These are phyloP conservation scores for Halcyon chelicuti DNA, from an alignment of 2,797 vertebrate genomes.

Conservation along the genomic window DNA sequence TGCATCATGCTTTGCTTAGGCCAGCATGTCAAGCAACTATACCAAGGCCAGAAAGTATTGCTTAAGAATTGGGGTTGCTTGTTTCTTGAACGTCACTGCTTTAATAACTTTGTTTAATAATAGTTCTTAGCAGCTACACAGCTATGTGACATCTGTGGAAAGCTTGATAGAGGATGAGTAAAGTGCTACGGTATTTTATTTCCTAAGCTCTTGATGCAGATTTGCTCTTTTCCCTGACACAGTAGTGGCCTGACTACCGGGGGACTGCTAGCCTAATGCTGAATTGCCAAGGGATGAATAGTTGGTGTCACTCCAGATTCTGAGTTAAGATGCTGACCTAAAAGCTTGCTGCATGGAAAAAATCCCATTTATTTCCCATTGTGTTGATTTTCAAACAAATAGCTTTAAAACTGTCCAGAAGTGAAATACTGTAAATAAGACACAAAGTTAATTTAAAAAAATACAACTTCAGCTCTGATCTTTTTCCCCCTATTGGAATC, in stretches of 20 bases:
- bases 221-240: neutral
- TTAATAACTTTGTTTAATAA: slow-evolving; percentile 41
- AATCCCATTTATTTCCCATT: neutral
- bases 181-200: slow-evolving; percentile 19
- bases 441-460: neutral
- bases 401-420: neutral
- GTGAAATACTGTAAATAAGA: neutral
- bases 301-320: neutral
- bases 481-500: neutral
- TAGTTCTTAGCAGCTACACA: slow-evolving; percentile 19
- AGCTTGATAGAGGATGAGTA: neutral
- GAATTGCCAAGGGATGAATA: neutral
- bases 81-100: slow-evolving; percentile 35
- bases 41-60: neutral
- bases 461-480: neutral
- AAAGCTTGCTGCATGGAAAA: neutral
- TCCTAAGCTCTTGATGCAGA: neutral
- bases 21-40: neutral
- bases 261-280: neutral
- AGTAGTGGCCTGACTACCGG: neutral
- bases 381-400: neutral
- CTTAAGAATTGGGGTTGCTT: neutral
- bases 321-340: neutral
- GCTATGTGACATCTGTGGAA: slow-evolving; percentile 14
- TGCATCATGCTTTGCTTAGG: neutral